These are phyloP conservation scores for Amblyornis subalaris DNA, from an alignment of 2,113 vertebrate species.

Conservation along the genomic window DNA sequence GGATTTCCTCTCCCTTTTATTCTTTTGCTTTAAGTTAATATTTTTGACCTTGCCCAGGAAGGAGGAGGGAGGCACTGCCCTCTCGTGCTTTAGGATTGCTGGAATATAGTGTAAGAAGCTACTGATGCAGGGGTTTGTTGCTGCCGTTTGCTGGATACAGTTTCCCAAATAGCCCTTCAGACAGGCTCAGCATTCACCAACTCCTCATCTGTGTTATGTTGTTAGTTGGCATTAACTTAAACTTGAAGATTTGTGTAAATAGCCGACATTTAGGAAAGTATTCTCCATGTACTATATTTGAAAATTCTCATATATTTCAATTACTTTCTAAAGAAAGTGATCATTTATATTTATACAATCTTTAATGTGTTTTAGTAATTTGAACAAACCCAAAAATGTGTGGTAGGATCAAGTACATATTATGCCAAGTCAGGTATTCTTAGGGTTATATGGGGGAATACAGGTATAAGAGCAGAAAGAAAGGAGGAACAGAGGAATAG, in stretches of 20 bases:
- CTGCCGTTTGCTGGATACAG: neutral
- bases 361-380: neutral
- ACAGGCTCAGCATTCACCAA: neutral
- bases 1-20: neutral
- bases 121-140: rapidly evolving
- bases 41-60: neutral
- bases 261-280: neutral
- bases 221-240: neutral
- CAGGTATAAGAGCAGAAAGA: neutral
- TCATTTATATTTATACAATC: neutral
- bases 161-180: neutral
- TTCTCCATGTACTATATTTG: neutral
- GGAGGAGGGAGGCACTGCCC: neutral
- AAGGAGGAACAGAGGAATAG: neutral
- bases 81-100: rapidly evolving
- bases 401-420: neutral
- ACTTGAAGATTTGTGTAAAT: neutral
- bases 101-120: neutral
- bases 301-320: neutral
- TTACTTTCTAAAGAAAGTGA: neutral
- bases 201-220: rapidly evolving
- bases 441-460: neutral
- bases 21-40: neutral
- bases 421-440: neutral
- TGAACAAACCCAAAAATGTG: neutral